These are phyloP conservation scores for Itoplectis maculator DNA, from an alignment of 2,888 invertebrate species.

Conservation along the genomic window DNA sequence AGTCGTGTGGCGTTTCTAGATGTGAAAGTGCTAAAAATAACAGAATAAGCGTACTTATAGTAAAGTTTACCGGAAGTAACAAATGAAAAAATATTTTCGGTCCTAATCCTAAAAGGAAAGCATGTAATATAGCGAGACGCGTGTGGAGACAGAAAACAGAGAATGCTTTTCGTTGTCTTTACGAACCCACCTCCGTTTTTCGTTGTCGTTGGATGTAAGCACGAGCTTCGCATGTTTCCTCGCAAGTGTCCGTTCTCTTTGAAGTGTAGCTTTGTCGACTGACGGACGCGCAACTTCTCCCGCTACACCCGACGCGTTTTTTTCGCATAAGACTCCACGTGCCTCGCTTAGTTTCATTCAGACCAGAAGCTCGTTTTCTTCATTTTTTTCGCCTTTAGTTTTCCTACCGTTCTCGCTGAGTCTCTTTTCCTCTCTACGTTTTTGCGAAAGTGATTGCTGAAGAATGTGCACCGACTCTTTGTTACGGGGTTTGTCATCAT, in stretches of 20 bases:
- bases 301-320: constrained; percentile 8
- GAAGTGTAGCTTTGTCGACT: constrained; percentile 41
- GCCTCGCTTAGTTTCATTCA: constrained; percentile 45
- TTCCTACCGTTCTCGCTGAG: constrained; percentile 8
- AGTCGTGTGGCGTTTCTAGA: background rate
- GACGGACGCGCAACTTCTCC: constrained; percentile 16
- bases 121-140: background rate
- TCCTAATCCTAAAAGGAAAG: background rate
- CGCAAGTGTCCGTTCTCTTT: constrained; percentile 44
- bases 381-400: background rate
- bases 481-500: background rate
- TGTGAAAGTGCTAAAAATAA: background rate
- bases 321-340: constrained; percentile 22
- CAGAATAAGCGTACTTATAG: background rate
- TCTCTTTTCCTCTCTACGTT: constrained; percentile 25
- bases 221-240: constrained; percentile 27
- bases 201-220: constrained; percentile 2
- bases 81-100: background rate
- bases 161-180: background rate
- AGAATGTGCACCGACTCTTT: constrained; percentile 38
- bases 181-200: constrained; percentile 16
- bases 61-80: background rate
- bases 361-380: constrained; percentile 34
- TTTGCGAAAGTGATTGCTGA: constrained; percentile 49
- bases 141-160: background rate